These are phyloP conservation scores for Ptilonorhynchus violaceus DNA, from an alignment of 2,113 vertebrate genomes.

Conservation along the genomic window DNA sequence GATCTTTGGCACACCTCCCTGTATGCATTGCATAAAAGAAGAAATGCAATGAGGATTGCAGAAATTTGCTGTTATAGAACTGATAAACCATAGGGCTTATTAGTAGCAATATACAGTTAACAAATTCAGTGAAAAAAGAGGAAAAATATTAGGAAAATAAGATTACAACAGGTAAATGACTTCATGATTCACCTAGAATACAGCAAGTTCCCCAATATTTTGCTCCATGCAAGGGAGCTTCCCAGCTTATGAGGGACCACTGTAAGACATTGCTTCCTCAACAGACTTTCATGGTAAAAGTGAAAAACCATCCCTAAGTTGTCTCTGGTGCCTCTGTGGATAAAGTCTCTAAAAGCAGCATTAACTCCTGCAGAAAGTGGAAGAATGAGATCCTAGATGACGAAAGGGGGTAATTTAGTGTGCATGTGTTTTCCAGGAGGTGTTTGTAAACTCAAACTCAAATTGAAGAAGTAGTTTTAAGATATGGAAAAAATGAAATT, in stretches of 20 bases:
- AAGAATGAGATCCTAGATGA: background rate
- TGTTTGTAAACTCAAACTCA: background rate
- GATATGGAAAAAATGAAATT: fast-evolving
- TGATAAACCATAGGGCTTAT: background rate
- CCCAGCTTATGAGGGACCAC: background rate
- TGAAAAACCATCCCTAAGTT: background rate
- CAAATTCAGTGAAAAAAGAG: background rate
- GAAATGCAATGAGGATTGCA: background rate
- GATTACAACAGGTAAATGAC: background rate
- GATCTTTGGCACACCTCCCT: background rate
- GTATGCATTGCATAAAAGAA: background rate
- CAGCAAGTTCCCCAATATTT: background rate
- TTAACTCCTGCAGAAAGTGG: background rate
- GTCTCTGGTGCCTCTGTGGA: background rate
- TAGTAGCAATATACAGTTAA: background rate
- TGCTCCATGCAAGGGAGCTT: background rate
- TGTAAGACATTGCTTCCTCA: background rate
- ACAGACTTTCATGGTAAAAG: background rate
- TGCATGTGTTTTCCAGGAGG: fast-evolving
- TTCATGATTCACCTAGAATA: background rate
- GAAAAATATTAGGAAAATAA: background rate
- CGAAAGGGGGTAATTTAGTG: background rate
- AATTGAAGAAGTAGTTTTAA: background rate
- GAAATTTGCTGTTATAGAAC: background rate
- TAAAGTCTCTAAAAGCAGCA: background rate